A percentile compares a stretch with the other conserved stretches of the same genome.
Evolutionary conservation across 2,797 vertebrate genomes (phyloP).

Genomic region (Glossophaga mutica): DNA sequence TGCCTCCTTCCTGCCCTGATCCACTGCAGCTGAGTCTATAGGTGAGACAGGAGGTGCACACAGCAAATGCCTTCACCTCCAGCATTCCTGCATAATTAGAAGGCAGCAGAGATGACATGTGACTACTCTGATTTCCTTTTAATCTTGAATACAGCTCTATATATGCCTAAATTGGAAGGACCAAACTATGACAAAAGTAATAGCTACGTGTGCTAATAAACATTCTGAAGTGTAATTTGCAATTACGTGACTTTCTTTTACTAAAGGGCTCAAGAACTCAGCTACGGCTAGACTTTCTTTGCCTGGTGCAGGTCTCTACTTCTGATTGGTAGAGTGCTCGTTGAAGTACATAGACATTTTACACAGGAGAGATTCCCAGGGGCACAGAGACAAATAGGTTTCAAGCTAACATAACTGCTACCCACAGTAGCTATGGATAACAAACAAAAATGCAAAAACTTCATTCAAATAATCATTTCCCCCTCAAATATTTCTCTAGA

Average conservation of each 20-base stretch:
- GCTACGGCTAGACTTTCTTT: background rate
- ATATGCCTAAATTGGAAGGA: background rate
- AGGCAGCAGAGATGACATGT: background rate
- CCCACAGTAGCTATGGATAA: background rate
- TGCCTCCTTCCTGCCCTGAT: background rate
- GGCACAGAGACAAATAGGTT: background rate
- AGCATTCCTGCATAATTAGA: background rate
- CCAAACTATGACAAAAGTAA: conserved; percentile 1
- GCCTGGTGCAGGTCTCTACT: background rate
- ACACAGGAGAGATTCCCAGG: background rate
- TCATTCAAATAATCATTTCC: background rate
- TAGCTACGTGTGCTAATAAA: background rate
- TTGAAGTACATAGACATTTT: background rate
- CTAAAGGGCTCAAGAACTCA: background rate
- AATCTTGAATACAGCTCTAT: background rate
- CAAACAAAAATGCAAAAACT: background rate
- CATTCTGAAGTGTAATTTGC: background rate
- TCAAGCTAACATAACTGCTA: background rate
- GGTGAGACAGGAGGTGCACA: background rate
- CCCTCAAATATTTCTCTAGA: background rate
- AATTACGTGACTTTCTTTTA: background rate
- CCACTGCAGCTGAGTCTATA: background rate
- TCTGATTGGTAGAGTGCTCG: background rate
- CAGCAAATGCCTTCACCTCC: background rate
- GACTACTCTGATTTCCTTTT: background rate